Evolutionary conservation across 2,797 vertebrate species (phyloP).

Genomic region (Menidia menidia): DNA sequence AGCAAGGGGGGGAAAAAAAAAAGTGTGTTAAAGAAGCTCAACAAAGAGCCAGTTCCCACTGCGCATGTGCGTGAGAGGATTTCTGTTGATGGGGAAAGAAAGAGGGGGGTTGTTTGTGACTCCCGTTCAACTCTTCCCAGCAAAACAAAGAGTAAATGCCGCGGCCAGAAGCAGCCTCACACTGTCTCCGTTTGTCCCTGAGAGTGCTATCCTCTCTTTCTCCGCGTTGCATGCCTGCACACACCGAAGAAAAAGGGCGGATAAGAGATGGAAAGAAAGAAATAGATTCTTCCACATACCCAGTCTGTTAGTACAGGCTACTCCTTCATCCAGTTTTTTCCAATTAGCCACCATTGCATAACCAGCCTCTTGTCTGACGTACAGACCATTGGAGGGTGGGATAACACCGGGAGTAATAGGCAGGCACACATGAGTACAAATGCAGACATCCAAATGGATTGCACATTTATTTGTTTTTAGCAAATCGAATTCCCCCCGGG

Average conservation of each 20-base stretch:
- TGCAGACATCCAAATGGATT: conserved; percentile 22
- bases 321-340: conserved; percentile 51
- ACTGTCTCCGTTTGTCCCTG: conserved; percentile 66
- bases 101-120: conserved; percentile 64
- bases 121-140: conserved; percentile 63
- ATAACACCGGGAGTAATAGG: conserved; percentile 16
- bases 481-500: conserved; percentile 59
- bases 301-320: conserved; percentile 46
- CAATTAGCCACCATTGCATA: conserved; percentile 58
- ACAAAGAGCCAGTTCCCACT: conserved; percentile 31
- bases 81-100: conserved; percentile 19
- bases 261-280: conserved; percentile 18
- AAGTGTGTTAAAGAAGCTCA: conserved; percentile 27
- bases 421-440: conserved; percentile 8
- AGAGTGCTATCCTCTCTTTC: conserved; percentile 1
- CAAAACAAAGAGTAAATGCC: conserved; percentile 71
- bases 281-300: conserved; percentile 35
- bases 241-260: conserved; percentile 28
- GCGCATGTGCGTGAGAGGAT: conserved; percentile 9
- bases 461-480: conserved; percentile 69
- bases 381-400: conserved; percentile 21
- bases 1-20: conserved; percentile 7
- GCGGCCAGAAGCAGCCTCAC: conserved; percentile 67
- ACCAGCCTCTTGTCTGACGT: conserved; percentile 35
- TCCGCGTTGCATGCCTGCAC: conserved; percentile 44